These are phyloP conservation scores for Chaetura pelagica DNA, from an alignment of 2,113 vertebrate species.

Conservation along the genomic window DNA sequence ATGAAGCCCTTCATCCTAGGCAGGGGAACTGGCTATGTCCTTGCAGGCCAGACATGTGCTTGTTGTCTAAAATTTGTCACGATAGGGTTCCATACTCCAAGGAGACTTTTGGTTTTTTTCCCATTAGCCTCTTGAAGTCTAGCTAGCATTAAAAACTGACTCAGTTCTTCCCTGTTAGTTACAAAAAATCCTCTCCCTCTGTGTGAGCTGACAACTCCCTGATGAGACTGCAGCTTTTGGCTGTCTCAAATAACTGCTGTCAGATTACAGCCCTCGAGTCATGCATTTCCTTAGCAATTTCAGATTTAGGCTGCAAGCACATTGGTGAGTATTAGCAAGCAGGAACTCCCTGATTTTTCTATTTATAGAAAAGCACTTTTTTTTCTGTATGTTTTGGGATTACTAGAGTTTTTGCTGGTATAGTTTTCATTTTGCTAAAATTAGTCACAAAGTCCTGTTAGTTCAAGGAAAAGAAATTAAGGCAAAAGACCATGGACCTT, in stretches of 20 bases:
- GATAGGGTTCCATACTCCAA: no score
- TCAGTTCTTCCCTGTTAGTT: not conserved
- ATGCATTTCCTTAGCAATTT: not conserved
- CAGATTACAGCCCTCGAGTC: not conserved
- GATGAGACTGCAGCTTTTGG: not conserved
- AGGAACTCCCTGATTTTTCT: not conserved
- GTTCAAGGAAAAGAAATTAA: not conserved
- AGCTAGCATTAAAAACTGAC: not conserved
- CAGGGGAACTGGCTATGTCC: not conserved
- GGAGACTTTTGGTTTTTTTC: not conserved
- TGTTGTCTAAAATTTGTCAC: rapidly evolving
- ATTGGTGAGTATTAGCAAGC: not conserved
- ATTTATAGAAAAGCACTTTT: not conserved
- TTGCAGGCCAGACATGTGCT: not conserved
- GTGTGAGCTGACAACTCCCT: not conserved
- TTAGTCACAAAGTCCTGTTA: not conserved
- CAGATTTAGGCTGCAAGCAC: not conserved
- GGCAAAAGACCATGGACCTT: not conserved
- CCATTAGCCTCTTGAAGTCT: not conserved
- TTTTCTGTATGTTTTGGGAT: not conserved
- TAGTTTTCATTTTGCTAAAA: not conserved
- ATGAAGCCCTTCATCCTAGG: not conserved
- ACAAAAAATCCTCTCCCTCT: rapidly evolving
- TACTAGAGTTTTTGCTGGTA: not conserved
- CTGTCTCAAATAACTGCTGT: not conserved